phyloP scores from a whole-genome alignment of 2,113 vertebrate genomes.

The Octodon degus region DNA sequence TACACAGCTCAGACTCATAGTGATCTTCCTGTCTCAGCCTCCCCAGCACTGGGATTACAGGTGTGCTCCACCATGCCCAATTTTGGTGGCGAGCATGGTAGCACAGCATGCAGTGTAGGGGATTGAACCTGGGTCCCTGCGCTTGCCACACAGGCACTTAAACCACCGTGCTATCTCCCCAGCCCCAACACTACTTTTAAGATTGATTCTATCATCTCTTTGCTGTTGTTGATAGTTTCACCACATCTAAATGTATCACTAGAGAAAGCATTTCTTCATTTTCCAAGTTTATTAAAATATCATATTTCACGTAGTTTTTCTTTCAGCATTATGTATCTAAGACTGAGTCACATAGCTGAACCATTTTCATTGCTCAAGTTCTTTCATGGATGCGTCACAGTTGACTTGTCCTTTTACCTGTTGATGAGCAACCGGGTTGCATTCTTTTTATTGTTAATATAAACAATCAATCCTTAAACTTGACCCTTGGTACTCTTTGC shows the following conservation, averaged over 20 bases:
- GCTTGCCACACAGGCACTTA: too few relatives aligned
- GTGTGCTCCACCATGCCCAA: too few relatives aligned
- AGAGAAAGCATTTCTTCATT: constrained; percentile 10
- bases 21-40: too few relatives aligned
- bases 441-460: background rate
- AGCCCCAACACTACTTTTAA: background rate
- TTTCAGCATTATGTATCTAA: background rate
- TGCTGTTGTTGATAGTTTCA: background rate
- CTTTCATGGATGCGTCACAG: background rate
- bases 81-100: too few relatives aligned
- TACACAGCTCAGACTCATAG: too few relatives aligned
- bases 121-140: too few relatives aligned
- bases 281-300: constrained; percentile 17
- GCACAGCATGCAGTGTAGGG: too few relatives aligned
- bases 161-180: too few relatives aligned
- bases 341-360: background rate
- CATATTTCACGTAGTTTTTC: background rate
- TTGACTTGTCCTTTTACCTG: background rate
- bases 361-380: background rate
- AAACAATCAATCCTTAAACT: background rate
- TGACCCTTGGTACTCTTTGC: background rate
- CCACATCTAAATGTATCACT: background rate
- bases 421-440: background rate
- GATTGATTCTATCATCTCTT: background rate
- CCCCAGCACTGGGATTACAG: too few relatives aligned